Percentiles rank a stretch among this genome's conserved stretches.
These are phyloP conservation scores for Strigamia maritima DNA, from an alignment of 2,888 invertebrate species.

Conservation along the genomic window DNA sequence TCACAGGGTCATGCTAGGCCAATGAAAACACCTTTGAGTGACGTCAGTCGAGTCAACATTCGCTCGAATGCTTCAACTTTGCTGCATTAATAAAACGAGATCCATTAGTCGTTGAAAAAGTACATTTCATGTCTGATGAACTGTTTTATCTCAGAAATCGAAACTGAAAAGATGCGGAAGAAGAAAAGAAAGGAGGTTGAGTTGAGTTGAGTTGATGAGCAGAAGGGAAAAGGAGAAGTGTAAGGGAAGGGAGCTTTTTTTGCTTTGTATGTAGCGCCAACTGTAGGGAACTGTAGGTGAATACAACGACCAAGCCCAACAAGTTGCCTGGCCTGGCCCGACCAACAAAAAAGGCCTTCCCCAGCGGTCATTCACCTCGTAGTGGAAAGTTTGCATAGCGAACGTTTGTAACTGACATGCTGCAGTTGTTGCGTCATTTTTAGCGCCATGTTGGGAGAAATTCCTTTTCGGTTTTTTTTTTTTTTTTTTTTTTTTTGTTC, in stretches of 20 bases:
- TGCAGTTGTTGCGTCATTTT: background rate
- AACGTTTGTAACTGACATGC: background rate
- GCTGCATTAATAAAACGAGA: background rate
- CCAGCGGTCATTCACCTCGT: background rate
- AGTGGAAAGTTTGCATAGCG: background rate
- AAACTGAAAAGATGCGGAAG: background rate
- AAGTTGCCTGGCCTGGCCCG: background rate
- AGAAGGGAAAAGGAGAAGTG: background rate
- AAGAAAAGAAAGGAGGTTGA: background rate
- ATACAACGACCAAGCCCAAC: background rate
- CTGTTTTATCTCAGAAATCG: background rate
- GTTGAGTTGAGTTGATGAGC: too few relatives aligned
- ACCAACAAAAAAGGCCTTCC: background rate
- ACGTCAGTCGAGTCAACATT: background rate
- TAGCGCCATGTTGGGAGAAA: too few relatives aligned
- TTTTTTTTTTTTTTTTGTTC: background rate
- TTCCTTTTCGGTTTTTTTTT: background rate
- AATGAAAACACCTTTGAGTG: slow-evolving; percentile 2
- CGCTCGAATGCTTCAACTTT: background rate
- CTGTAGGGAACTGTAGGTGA: background rate
- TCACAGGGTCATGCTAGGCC: background rate
- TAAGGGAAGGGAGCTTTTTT: background rate
- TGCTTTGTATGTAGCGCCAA: background rate
- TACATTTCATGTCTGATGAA: background rate
- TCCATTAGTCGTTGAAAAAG: background rate